Base-by-base conservation (phyloP, 2,888 invertebrate genomes). In the Scaptomyza flava region DNA sequence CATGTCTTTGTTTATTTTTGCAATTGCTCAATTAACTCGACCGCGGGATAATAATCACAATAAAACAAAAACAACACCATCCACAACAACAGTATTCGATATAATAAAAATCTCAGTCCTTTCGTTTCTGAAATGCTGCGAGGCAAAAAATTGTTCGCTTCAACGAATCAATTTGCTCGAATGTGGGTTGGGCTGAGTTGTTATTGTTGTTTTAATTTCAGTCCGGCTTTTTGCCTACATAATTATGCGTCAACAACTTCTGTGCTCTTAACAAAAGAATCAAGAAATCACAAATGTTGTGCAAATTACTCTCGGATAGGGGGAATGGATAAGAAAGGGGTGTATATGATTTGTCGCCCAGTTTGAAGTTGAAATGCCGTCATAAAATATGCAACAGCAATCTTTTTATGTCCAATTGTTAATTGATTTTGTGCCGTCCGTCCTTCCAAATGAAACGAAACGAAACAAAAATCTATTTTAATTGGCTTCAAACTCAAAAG, bases 11-110 rank as follows among this genome's bases (percentile, higher is more conserved):
- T 79, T 80, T 70, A 76, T 68, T 78, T 72, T 80, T 73, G 75
- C 80, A 80, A 81, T 80, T 81, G 80, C 80, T 81, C 80, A 80
- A 81, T 81, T 80, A 80, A 81, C 69, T 80, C 72, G 68, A 80
- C 78, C 80, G 68, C 72, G 56, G 75, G 68, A 75, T 70, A 79
- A 69, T 76, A 77, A 77, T 72, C 57, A 72, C 63, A 72, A 71
- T 63, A 68, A 51, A 60, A 60, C 50, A 50, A 60, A 20, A 62
- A 33, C 46, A 54, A 42, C 51, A 47, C 4, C 54, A 57, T 42
- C 57, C 50, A 9, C 54, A 63, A 27, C n/a, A 59, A 31, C 27
- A 53, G 27, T 20, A 17, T 23, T 23, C 23, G 41, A 43, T 41
- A 53, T 51, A 64, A 65, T 63, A 77, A 74, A 71, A 64, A 77